Base-by-base conservation (phyloP, 2,888 invertebrate species). In the Oxystoma pomonae region DNA sequence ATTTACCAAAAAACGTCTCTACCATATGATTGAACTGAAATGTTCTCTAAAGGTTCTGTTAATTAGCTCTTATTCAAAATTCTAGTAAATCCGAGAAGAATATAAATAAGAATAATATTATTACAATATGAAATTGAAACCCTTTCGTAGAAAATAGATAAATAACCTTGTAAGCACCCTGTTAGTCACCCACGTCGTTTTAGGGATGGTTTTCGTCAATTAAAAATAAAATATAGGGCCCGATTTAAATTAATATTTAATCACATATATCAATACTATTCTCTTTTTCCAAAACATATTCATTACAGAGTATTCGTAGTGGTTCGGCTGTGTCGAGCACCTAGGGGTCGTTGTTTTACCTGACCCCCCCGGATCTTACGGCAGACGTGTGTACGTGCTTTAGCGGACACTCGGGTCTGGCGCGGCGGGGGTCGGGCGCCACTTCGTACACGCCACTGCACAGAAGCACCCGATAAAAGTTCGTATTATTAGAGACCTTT, bases 391-490 rank as follows among this genome's bases (percentile, higher is more conserved):
- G 68, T 70, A 69, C 71, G 67, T 69, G 35, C 5, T 12, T 12
- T 35, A 35, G 5, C 35, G 35, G 35, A 35, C 35, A 35, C 35
- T 7, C 73, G 70, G 73, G 75, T 74, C 75, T 74, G 72, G 55
- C 70, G n/a, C 75, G 58, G 64, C 71, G 71, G 75, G 75, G 71
- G 73, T 64, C 71, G 72, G 75, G 75, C 75, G 75, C 75, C 75
- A 74, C 71, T 70, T 65, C 69, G 69, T 69, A 70, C 72, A 74
- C 73, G 71, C 70, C 74, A 72, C 72, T 72, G 72, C 72, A 74
- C 74, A 74, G 73, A 71, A 74, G 74, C 74, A 67, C 65, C 18
- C 57, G n/a, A n/a, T n/a, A n/a, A n/a, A n/a, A n/a, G n/a, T n/a
- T n/a, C n/a, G n/a, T n/a, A n/a, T n/a, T n/a, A n/a, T n/a, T n/a